Evolutionary conservation across 2,797 vertebrate genomes (phyloP).

Genomic region (Mormyrus proboscirostris): DNA sequence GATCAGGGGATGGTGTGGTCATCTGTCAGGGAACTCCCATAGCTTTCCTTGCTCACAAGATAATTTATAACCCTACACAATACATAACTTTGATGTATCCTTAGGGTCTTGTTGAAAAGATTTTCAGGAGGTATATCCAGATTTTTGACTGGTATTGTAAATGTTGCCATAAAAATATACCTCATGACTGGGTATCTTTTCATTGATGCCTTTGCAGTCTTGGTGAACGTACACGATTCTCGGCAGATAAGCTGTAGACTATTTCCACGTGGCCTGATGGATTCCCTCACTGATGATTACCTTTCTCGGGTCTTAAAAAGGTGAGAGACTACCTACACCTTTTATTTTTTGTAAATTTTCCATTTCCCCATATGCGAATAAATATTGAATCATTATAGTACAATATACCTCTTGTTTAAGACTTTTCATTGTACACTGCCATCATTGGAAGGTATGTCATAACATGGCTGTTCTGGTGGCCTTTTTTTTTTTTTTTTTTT

Average conservation of each 20-base stretch:
- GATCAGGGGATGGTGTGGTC: not conserved
- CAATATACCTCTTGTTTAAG: not conserved
- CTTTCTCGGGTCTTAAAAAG: slow-evolving; percentile 53
- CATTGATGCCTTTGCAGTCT: slow-evolving; percentile 49
- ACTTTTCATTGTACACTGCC: not conserved
- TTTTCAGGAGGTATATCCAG: not conserved
- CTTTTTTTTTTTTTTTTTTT: not conserved
- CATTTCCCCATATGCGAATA: not conserved
- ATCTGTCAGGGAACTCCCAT: not conserved
- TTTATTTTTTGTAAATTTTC: not conserved
- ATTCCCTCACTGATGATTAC: slow-evolving; percentile 53
- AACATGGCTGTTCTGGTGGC: not conserved
- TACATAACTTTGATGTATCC: not conserved
- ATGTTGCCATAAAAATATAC: not conserved
- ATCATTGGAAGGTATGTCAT: not conserved
- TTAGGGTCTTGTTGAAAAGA: not conserved
- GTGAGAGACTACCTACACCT: slow-evolving; percentile 39
- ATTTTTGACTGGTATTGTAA: not conserved
- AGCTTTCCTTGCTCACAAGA: not conserved
- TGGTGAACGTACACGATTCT: slow-evolving; percentile 52
- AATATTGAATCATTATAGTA: not conserved
- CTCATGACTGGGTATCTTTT: not conserved
- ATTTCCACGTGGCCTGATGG: slow-evolving; percentile 44
- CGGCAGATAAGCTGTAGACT: slow-evolving; percentile 60
- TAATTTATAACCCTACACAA: not conserved